Conservation (phyloP, 2,797 vertebrate genomes). For the Carduelis carduelis region DNA sequence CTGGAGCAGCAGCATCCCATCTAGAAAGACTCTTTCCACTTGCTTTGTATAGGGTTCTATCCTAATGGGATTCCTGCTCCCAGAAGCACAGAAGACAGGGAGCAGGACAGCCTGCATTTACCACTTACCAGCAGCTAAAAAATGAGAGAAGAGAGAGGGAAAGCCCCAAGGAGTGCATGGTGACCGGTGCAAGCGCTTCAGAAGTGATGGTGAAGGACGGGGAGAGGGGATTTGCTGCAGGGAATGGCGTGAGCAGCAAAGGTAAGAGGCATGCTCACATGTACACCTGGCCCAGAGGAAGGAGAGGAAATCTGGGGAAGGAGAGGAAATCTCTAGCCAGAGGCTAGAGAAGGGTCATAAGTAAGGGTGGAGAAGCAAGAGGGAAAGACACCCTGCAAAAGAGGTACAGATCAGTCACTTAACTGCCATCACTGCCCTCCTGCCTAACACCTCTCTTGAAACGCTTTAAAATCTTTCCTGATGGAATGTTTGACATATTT, state of each 20-base stretch:
- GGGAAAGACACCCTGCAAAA: not conserved
- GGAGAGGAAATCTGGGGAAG: not conserved
- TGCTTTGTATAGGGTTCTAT: not conserved
- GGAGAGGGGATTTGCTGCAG: not conserved
- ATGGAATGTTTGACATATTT: conserved; percentile 61
- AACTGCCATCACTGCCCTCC: conserved; percentile 1
- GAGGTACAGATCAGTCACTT: not conserved
- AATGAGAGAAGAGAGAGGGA: not conserved
- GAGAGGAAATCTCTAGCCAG: not conserved
- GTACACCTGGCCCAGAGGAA: not conserved
- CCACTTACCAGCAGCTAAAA: not conserved
- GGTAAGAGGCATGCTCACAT: not conserved
- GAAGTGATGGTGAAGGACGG: not conserved
- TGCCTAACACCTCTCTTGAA: conserved; percentile 32
- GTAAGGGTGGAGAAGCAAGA: not conserved
- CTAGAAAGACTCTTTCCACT: not conserved
- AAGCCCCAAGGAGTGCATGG: not conserved
- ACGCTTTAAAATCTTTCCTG: conserved; percentile 10
- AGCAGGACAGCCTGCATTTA: not conserved
- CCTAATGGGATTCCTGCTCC: not conserved
- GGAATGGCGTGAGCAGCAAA: not conserved
- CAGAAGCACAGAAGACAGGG: not conserved
- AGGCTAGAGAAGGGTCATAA: not conserved
- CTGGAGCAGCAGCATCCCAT: not conserved
- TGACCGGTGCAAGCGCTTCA: accelerated